phyloP scores from a whole-genome alignment of 2,113 vertebrate species.

The Hypanus sabinus region DNA sequence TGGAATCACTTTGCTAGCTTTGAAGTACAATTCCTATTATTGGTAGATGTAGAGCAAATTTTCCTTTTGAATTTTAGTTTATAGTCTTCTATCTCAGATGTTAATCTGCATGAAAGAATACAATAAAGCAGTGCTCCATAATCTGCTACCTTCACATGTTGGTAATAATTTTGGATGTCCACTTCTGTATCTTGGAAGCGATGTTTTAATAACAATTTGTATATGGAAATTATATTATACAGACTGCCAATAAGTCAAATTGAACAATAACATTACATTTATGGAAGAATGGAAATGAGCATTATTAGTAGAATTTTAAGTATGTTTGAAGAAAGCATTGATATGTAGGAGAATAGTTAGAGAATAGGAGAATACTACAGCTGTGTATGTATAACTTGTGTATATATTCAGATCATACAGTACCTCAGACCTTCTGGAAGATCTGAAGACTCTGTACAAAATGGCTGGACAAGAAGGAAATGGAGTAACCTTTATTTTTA shows the following conservation, averaged over 20 bases:
- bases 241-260: background rate
- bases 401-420: conserved; percentile 71
- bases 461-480: conserved; percentile 77
- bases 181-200: background rate
- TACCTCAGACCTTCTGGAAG: conserved; percentile 79
- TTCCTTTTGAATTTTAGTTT: background rate
- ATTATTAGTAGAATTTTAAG: background rate
- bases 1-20: background rate
- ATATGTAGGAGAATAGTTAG: background rate
- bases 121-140: background rate
- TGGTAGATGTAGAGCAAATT: background rate
- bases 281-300: background rate
- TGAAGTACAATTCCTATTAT: background rate
- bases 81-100: background rate
- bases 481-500: conserved; percentile 88
- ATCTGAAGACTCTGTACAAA: conserved; percentile 80
- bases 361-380: too few species aligned
- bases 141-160: background rate
- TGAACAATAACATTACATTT: conserved; percentile 1
- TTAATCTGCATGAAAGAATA: background rate
- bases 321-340: background rate
- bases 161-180: background rate
- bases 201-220: background rate
- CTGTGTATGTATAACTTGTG: background rate
- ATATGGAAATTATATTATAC: background rate